These are phyloP conservation scores for Muricea muricata DNA, from an alignment of 92 coral and sea anemone species.

Conservation along the genomic window DNA sequence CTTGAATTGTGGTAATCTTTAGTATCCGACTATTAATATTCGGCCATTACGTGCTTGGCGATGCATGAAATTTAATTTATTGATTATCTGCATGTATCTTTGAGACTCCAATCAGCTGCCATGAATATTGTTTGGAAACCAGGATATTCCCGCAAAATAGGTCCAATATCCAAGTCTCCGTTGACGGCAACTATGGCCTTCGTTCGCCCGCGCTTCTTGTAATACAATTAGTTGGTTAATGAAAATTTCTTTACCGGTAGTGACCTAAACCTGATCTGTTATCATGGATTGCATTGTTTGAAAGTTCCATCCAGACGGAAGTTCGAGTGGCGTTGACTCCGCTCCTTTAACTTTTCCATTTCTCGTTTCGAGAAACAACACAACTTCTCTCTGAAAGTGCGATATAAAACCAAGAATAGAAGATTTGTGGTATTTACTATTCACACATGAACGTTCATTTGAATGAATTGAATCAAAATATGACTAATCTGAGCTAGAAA, in stretches of 20 bases:
- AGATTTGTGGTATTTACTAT: too few species aligned
- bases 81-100: too few species aligned
- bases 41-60: too few species aligned
- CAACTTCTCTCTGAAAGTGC: slow-evolving; percentile 72
- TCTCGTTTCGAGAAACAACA: slow-evolving; percentile 37
- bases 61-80: too few species aligned
- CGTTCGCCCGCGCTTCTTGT: slow-evolving; percentile 33
- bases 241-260: too few species aligned
- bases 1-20: too few species aligned
- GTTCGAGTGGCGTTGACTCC: slow-evolving; percentile 36
- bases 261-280: too few species aligned
- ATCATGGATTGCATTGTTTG: slow-evolving; percentile 21
- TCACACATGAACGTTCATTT: too few species aligned
- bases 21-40: too few species aligned
- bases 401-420: too few species aligned
- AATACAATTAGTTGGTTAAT: slow-evolving; percentile 36
- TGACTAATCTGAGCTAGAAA: too few species aligned
- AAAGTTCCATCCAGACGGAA: slow-evolving; percentile 53
- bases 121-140: slow-evolving; percentile 51
- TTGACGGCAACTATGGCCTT: slow-evolving; percentile 15
- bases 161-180: slow-evolving; percentile 47
- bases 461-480: too few species aligned
- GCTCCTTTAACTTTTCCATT: slow-evolving; percentile 56
- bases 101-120: slow-evolving; percentile 48
- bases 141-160: slow-evolving; percentile 60